Conservation (phyloP, 2,113 vertebrate genomes). For the Felis catus region DNA sequence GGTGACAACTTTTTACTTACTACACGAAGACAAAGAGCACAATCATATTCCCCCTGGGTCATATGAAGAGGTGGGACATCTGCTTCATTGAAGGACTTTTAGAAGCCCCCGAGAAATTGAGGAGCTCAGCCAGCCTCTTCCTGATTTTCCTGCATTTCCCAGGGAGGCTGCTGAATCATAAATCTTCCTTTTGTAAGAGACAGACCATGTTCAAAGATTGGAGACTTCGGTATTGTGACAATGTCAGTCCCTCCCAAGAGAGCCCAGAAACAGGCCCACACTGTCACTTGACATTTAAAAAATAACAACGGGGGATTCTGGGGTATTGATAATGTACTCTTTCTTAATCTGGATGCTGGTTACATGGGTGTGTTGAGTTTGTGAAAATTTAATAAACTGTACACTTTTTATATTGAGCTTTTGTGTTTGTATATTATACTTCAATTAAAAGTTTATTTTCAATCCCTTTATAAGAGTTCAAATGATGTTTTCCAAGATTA, state of each 20-base stretch:
- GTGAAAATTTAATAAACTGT: conserved; percentile 11
- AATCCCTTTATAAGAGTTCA: conserved; percentile 26
- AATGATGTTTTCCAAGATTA: conserved; percentile 50
- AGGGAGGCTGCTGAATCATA: background rate
- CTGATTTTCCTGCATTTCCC: conserved; percentile 24
- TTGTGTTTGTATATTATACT: background rate
- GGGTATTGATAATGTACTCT: background rate
- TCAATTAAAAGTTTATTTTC: background rate
- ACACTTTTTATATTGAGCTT: conserved; percentile 7
- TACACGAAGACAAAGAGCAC: background rate
- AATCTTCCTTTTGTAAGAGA: conserved; percentile 16
- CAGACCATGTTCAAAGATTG: background rate
- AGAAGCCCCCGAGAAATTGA: background rate
- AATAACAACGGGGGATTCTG: background rate
- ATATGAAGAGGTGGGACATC: background rate
- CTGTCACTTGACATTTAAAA: background rate
- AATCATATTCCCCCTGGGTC: background rate
- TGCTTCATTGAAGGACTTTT: background rate
- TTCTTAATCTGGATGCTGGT: conserved; percentile 14
- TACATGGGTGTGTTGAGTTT: background rate
- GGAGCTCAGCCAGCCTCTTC: background rate
- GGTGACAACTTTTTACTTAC: background rate
- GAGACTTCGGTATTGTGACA: background rate
- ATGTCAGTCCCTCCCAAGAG: background rate
- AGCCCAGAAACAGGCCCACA: background rate